A percentile compares a stretch with the other conserved stretches of the same genome.
Conservation (phyloP, 2,888 invertebrate genomes). For the Ypsolopha sequella region DNA sequence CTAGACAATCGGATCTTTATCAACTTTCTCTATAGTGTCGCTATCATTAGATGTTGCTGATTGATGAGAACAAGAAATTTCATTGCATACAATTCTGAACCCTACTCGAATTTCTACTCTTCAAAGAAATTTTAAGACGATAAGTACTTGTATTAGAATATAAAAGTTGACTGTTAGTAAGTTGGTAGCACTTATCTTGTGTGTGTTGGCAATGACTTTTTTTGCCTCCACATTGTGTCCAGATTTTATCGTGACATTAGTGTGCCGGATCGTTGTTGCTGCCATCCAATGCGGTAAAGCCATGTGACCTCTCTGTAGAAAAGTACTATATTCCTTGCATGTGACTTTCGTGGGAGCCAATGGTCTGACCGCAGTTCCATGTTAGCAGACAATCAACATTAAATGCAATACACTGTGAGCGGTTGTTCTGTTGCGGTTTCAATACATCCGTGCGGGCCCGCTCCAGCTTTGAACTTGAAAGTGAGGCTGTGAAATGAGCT, state of each 20-base stretch:
- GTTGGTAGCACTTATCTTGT: too few species aligned
- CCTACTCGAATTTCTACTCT: slow-evolving; percentile 32
- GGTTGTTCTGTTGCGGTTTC: slow-evolving; percentile 42
- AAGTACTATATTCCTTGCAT: too few species aligned
- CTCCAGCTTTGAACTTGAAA: slow-evolving; percentile 50
- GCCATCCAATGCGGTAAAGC: too few species aligned
- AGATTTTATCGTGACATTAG: too few species aligned
- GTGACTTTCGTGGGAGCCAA: slow-evolving; percentile 19
- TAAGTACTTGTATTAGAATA: too few species aligned
- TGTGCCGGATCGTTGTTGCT: too few species aligned
- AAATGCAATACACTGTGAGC: slow-evolving; percentile 22
- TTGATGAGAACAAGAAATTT: slow-evolving; percentile 3
- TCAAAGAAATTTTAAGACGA: slow-evolving; percentile 3
- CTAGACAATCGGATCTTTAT: not conserved
- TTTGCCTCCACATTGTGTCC: too few species aligned
- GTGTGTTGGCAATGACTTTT: too few species aligned
- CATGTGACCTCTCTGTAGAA: too few species aligned
- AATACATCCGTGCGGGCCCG: slow-evolving; percentile 25
- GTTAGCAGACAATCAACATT: slow-evolving; percentile 27
- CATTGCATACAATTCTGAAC: slow-evolving; percentile 9
- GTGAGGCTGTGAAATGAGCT: slow-evolving; percentile 63
- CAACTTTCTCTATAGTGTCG: not conserved
- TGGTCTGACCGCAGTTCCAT: slow-evolving; percentile 16
- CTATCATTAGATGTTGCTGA: slow-evolving; percentile 1
- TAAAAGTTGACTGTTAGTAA: too few species aligned